Percentiles rank a stretch among this genome's conserved stretches.
These are phyloP conservation scores for Megaleporinus macrocephalus DNA, from an alignment of 2,113 vertebrate genomes.

Conservation along the genomic window DNA sequence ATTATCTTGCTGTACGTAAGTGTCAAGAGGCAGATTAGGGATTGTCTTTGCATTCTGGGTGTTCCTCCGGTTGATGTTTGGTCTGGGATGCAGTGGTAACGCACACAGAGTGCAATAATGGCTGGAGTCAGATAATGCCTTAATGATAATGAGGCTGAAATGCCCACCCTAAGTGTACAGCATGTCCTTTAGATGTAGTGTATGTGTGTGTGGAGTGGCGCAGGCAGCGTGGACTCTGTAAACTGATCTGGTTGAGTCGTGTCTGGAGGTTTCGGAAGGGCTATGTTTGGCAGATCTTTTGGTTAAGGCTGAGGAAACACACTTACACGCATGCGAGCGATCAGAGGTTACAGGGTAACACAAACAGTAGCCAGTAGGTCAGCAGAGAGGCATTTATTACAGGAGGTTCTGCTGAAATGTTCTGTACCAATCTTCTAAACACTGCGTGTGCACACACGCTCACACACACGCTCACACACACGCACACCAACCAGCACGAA, in stretches of 20 bases:
- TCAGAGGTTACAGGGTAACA: constrained; percentile 54
- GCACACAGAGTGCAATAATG: too few species aligned
- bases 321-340: background rate
- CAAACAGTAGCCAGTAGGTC: constrained; percentile 19
- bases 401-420: constrained; percentile 2
- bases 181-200: too few species aligned
- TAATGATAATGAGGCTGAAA: too few species aligned
- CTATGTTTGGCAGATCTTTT: background rate
- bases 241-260: background rate
- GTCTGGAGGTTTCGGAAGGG: too few species aligned
- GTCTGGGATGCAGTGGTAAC: too few species aligned
- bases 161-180: too few species aligned
- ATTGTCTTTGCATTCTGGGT: too few species aligned
- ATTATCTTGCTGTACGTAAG: too few species aligned
- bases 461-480: background rate
- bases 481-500: background rate
- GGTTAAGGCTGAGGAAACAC: background rate
- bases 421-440: constrained; percentile 38
- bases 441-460: constrained; percentile 1
- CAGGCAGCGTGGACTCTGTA: background rate
- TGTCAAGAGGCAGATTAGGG: too few species aligned
- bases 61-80: too few species aligned
- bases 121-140: too few species aligned
- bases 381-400: constrained; percentile 26
- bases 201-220: too few species aligned